A percentile compares a stretch with the other conserved stretches of the same genome.
These are phyloP conservation scores for Biston stratarius DNA, from an alignment of 2,888 invertebrate genomes.

Conservation along the genomic window DNA sequence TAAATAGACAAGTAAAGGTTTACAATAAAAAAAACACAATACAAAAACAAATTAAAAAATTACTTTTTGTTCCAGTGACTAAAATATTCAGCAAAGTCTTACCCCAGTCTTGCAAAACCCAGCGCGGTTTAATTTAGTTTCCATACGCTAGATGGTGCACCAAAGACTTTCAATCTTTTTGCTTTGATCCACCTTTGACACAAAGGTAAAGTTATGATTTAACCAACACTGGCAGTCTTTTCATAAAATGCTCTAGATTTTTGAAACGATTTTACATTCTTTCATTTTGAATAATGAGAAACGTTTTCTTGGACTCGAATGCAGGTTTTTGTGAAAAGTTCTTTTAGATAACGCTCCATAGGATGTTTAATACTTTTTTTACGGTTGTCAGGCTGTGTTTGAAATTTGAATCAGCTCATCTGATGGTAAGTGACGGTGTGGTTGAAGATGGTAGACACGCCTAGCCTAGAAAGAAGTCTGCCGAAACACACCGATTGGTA, in stretches of 20 bases:
- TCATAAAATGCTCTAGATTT: slow-evolving; percentile 18
- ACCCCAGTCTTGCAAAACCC: slow-evolving; percentile 43
- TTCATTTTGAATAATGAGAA: slow-evolving; percentile 30
- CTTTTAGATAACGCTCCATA: background rate
- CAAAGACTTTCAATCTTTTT: slow-evolving; percentile 59
- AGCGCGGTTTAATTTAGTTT: slow-evolving; percentile 53
- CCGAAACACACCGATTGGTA: too few species aligned
- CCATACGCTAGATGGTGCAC: slow-evolving; percentile 45
- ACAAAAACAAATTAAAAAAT: too few species aligned
- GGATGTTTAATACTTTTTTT: too few species aligned
- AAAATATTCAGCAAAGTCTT: background rate
- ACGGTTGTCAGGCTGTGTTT: too few species aligned
- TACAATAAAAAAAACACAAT: too few species aligned
- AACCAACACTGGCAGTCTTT: slow-evolving; percentile 34
- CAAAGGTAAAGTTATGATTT: slow-evolving; percentile 56
- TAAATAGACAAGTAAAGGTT: too few species aligned
- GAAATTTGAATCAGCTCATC: too few species aligned
- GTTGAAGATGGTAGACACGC: too few species aligned
- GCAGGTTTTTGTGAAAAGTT: slow-evolving; percentile 9
- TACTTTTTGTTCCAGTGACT: background rate
- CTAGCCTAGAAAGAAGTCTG: too few species aligned
- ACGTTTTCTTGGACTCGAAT: slow-evolving; percentile 16
- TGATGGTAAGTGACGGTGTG: too few species aligned
- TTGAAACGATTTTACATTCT: slow-evolving; percentile 19
- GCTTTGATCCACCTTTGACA: slow-evolving; percentile 43